Base-by-base conservation (phyloP, 2,888 invertebrate genomes). In the Emmelina monodactyla region DNA sequence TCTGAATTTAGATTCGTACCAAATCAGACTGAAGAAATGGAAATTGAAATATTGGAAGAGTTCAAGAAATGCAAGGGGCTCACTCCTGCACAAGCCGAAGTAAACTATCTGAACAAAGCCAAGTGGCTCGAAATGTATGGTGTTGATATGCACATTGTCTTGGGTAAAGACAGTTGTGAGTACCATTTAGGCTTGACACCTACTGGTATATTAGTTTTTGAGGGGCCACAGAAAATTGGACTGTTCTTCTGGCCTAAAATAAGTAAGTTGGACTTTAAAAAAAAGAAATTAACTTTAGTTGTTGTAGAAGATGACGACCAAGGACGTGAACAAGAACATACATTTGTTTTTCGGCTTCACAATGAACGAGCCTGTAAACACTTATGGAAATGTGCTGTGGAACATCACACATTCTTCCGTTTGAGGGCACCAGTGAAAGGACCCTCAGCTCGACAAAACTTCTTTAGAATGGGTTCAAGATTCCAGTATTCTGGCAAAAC, bases 171-270 rank as follows among this genome's bases (percentile, higher is more conserved):
- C 76, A 92, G 94, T 16, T 92, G 93, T 79, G 94, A 95, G 67
- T 99, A 99, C 72, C 90, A 91, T 46, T 80, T 99, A 37, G 99
- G 99, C 1, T 81, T 99, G 38, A 99, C 99, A 9, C 99, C 99
- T 28, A 97, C 97, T 9, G 99, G 99, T 1, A 95, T 99, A 57
- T 83, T 99, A 35, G 97, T 99, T 5, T 99, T 97, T 71, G 99
- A 99, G 70, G 94, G 94, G 14, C 85, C 86, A 35, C 92, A 94
- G 62, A 98, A 98, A 79, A 99, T 99, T 51, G 99, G 99, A 1
- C 81, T 99, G 12, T 99, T 99, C 72, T 97, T 97, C 66, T 99
- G 99, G 96, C 98, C 98, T 2, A 98, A 97, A 82, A 98, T 99
- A 52, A 95, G 95, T 42, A 92, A 95, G 64, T 76, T 99, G 35